phyloP scores from a whole-genome alignment of 2,113 vertebrate species.

The Hydropotes inermis region DNA sequence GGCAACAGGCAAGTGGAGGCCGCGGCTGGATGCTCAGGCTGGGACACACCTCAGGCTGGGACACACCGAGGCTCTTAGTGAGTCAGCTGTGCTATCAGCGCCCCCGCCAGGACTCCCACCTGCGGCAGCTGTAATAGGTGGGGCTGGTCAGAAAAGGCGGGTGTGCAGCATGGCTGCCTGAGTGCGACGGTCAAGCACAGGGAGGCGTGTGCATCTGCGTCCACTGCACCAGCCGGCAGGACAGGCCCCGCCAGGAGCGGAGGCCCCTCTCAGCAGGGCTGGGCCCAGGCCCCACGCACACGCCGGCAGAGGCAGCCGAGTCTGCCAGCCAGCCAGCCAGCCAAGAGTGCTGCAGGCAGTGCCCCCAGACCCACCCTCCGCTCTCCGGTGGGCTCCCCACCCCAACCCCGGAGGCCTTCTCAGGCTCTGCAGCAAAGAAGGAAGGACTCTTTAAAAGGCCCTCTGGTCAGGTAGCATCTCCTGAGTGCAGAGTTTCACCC shows the following conservation, averaged over 20 bases:
- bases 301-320: not conserved
- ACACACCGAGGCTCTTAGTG: not conserved
- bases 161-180: accelerated
- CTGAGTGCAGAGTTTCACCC: too few relatives aligned
- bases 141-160: not conserved
- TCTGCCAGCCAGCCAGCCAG: not conserved
- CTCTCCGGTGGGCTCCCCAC: too few relatives aligned
- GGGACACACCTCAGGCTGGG: not conserved
- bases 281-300: not conserved
- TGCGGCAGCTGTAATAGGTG: not conserved
- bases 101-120: not conserved
- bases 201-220: accelerated
- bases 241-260: accelerated
- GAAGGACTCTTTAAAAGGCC: not conserved
- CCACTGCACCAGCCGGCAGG: accelerated
- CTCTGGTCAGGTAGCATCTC: not conserved
- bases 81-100: not conserved
- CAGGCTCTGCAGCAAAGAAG: not conserved
- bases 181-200: accelerated
- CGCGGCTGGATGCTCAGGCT: accelerated
- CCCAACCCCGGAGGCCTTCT: not conserved
- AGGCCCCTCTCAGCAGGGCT: not conserved
- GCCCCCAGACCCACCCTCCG: not conserved
- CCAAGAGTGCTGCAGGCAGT: accelerated
- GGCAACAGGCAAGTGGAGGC: not conserved